phyloP scores from a whole-genome alignment of 1,140 invertebrate genomes.

The Chironomus tepperi region DNA sequence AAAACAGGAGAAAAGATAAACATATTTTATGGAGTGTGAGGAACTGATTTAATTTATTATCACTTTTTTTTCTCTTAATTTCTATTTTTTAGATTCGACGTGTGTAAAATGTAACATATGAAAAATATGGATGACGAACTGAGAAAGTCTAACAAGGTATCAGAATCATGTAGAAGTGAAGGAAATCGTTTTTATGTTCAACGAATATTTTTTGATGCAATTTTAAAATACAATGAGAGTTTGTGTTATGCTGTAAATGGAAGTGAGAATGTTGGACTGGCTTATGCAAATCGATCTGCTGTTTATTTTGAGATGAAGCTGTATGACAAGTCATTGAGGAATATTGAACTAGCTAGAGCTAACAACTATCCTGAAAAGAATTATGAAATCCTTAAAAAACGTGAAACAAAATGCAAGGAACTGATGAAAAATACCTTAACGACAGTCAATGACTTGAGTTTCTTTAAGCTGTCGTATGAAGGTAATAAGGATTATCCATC shows the following conservation, averaged over 20 bases:
- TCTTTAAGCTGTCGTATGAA: not conserved
- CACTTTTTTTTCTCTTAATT: not conserved
- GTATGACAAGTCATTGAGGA: not conserved
- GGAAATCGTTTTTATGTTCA: conserved; percentile 15
- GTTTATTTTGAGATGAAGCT: conserved; percentile 22
- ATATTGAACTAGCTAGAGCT: conserved; percentile 24
- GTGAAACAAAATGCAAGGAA: not conserved
- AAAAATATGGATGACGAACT: not conserved
- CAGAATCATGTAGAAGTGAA: not conserved
- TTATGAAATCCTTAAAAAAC: not conserved
- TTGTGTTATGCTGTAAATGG: not conserved
- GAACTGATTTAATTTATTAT: not conserved
- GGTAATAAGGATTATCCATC: not conserved
- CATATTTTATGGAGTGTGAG: not conserved
- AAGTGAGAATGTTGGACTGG: not conserved
- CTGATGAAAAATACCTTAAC: not conserved
- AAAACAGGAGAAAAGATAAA: not conserved
- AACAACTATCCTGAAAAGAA: conserved; percentile 20
- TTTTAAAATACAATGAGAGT: conserved; percentile 24
- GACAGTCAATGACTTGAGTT: not conserved
- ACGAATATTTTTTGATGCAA: conserved; percentile 9
- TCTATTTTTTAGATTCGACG: not conserved
- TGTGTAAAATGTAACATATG: not conserved
- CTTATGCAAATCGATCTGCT: conserved; percentile 25
- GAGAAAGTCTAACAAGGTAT: not conserved